Percentiles rank a stretch among this genome's conserved stretches.
Conservation (phyloP, 2,113 vertebrate genomes). For the Trematomus loennbergii region DNA sequence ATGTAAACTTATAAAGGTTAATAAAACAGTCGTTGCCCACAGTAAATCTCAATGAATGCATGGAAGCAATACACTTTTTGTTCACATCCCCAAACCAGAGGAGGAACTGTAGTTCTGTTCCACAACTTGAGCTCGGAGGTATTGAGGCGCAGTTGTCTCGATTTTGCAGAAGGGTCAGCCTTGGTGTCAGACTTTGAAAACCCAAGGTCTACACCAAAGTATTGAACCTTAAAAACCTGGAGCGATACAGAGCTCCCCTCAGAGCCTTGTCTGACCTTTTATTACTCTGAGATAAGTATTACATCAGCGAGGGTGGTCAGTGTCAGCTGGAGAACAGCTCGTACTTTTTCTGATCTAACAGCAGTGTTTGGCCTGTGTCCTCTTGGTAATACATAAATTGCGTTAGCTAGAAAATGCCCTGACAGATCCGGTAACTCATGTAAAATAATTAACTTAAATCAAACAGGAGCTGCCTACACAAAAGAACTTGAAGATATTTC, state of each 20-base stretch:
- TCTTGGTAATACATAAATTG: not conserved
- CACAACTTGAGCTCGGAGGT: no score
- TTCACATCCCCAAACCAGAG: no score
- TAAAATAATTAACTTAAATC: not conserved
- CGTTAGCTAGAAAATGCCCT: not conserved
- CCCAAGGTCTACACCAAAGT: no score
- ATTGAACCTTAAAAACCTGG: not conserved
- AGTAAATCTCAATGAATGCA: no score
- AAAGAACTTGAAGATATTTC: no score
- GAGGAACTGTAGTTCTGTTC: no score
- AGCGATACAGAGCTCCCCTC: slow-evolving; percentile 9
- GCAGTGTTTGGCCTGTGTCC: slow-evolving; percentile 12
- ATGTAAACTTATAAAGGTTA: no score
- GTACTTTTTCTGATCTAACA: not conserved
- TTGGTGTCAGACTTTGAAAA: no score
- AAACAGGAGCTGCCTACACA: not conserved
- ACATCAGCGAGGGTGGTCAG: not conserved
- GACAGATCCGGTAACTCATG: not conserved
- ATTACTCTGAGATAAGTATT: not conserved
- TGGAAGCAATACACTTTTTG: no score
- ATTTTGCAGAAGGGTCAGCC: no score
- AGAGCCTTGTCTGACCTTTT: slow-evolving; percentile 6
- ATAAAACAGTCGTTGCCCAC: no score
- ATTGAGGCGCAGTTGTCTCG: no score
- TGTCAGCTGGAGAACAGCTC: not conserved